A percentile compares a stretch with the other conserved stretches of the same genome.
phyloP scores from a whole-genome alignment of 1,140 invertebrate genomes.

The Arctopsyche grandis region DNA sequence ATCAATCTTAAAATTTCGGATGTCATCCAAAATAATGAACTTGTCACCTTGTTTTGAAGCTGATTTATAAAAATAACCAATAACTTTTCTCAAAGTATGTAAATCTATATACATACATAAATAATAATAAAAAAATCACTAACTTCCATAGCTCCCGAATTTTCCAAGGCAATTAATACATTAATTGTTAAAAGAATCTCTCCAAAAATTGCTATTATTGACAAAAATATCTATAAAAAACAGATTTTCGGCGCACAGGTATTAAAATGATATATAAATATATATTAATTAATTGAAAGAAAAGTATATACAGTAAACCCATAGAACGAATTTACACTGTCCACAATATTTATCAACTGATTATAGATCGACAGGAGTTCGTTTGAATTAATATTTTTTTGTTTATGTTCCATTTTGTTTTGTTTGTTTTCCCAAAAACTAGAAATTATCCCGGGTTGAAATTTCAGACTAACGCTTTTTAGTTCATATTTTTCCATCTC shows the following conservation, averaged over 20 bases:
- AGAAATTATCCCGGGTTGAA: not conserved
- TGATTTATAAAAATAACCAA: too few relatives aligned
- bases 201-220: not conserved
- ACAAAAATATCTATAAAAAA: not conserved
- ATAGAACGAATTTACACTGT: not conserved
- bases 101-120: too few relatives aligned
- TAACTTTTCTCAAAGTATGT: too few relatives aligned
- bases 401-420: too few relatives aligned
- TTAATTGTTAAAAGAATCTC: not conserved
- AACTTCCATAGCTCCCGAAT: not conserved
- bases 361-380: not conserved
- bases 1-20: not conserved
- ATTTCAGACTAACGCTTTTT: not conserved
- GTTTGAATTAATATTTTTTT: not conserved
- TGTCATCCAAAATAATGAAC: not conserved
- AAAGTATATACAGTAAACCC: not conserved
- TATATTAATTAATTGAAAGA: not conserved
- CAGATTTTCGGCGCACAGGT: too few relatives aligned
- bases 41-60: not conserved
- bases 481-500: not conserved
- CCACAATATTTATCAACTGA: not conserved
- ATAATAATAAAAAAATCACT: not conserved
- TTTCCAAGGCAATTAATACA: not conserved
- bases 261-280: not conserved
- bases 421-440: not conserved